Percentiles rank a stretch among this genome's conserved stretches.
Conservation (phyloP, 1,140 invertebrate genomes). For the Mizuhopecten yessoensis region DNA sequence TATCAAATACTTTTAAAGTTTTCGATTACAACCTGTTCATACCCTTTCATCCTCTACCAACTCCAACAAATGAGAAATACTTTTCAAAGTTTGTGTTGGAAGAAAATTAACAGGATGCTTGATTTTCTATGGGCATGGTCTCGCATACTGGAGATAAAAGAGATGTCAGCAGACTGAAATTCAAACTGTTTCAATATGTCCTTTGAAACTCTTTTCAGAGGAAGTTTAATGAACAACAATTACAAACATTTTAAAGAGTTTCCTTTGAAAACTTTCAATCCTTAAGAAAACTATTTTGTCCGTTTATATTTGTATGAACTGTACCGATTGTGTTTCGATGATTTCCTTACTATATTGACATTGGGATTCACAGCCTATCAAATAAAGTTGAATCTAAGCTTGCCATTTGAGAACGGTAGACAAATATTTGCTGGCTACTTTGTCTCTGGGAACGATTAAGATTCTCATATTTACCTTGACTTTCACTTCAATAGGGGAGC, state of each 20-base stretch:
- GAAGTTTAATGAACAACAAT: neutral
- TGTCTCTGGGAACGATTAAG: slow-evolving; percentile 2
- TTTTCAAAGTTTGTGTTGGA: no score
- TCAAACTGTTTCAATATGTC: slow-evolving; percentile 16
- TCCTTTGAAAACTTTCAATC: neutral
- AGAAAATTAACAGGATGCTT: slow-evolving; percentile 26
- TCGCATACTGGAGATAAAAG: neutral
- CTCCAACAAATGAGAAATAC: neutral
- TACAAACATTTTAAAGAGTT: slow-evolving; percentile 23
- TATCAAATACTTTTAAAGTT: neutral
- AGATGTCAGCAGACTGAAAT: neutral
- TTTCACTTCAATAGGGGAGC: neutral
- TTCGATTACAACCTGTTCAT: neutral
- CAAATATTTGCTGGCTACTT: neutral
- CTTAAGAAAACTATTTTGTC: neutral
- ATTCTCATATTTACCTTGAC: neutral
- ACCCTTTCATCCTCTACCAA: neutral
- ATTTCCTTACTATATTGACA: slow-evolving; percentile 32
- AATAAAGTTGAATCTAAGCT: slow-evolving; percentile 1
- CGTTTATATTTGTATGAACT: slow-evolving; percentile 7
- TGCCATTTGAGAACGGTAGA: neutral
- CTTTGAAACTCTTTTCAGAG: neutral
- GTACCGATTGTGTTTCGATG: neutral
- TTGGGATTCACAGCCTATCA: neutral
- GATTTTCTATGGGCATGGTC: neutral